A percentile compares a stretch with the other conserved stretches of the same genome.
Conservation (phyloP, 2,888 invertebrate species). For the Oasisia sp. region DNA sequence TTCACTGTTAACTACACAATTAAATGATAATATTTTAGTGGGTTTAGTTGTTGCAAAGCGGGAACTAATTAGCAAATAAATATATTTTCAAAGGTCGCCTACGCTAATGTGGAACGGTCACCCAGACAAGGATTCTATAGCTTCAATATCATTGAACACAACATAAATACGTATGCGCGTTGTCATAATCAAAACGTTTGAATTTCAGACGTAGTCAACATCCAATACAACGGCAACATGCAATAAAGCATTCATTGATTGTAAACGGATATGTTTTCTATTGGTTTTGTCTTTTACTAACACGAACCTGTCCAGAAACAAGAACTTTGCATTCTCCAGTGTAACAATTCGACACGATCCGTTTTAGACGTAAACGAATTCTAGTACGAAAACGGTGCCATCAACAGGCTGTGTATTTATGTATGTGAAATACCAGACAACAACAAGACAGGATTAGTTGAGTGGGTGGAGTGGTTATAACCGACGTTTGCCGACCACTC, state of each 20-base stretch:
- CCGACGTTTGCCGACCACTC: not conserved
- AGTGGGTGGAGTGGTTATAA: not conserved
- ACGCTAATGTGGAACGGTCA: not conserved
- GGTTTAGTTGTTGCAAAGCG: not conserved
- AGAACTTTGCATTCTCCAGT: too few species aligned
- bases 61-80: not conserved
- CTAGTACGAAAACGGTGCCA: too few species aligned
- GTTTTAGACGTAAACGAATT: too few species aligned
- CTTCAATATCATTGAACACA: not conserved
- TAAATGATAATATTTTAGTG: not conserved
- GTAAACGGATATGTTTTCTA: too few species aligned
- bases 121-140: too few species aligned
- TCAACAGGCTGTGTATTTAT: not conserved
- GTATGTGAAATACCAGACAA: not conserved
- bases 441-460: not conserved
- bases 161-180: not conserved
- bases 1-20: not conserved
- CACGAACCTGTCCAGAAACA: too few species aligned
- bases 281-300: too few species aligned
- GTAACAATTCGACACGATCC: too few species aligned
- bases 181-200: not conserved
- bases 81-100: not conserved
- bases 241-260: not conserved
- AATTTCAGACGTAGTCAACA: not conserved
- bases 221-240: not conserved